Evolutionary conservation across 2,797 vertebrate genomes (phyloP).

Genomic region (Anisognathus igniventris): DNA sequence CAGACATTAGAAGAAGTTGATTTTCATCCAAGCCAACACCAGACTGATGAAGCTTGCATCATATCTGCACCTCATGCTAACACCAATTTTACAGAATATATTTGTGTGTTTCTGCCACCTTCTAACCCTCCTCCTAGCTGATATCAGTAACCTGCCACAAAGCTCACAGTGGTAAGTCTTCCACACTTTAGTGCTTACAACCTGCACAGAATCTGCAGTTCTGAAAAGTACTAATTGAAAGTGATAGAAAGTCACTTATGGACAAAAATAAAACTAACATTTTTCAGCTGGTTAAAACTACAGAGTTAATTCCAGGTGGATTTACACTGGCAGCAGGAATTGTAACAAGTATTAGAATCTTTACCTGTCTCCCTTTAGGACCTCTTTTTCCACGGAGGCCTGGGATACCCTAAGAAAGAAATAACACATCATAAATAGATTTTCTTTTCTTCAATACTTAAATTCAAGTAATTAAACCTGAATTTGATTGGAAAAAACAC

Average conservation of each 20-base stretch:
- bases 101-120: not conserved
- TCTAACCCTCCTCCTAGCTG: not conserved
- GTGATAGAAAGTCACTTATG: not conserved
- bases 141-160: not conserved
- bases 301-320: not conserved
- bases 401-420: conserved; percentile 80
- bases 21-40: not conserved
- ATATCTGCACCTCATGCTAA: not conserved
- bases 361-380: conserved; percentile 90
- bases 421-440: not conserved
- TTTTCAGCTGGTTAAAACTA: not conserved
- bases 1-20: not conserved
- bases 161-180: not conserved
- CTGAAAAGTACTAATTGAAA: not conserved
- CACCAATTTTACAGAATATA: not conserved
- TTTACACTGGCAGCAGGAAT: not conserved
- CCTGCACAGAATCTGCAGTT: not conserved
- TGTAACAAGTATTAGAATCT: not conserved
- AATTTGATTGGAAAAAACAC: not conserved
- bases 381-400: conserved; percentile 88
- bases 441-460: not conserved
- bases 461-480: not conserved
- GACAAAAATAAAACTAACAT: not conserved
- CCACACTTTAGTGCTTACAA: not conserved
- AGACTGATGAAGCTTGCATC: not conserved